These are phyloP conservation scores for Dinomys branickii DNA, from an alignment of 2,113 vertebrate genomes.

Conservation along the genomic window DNA sequence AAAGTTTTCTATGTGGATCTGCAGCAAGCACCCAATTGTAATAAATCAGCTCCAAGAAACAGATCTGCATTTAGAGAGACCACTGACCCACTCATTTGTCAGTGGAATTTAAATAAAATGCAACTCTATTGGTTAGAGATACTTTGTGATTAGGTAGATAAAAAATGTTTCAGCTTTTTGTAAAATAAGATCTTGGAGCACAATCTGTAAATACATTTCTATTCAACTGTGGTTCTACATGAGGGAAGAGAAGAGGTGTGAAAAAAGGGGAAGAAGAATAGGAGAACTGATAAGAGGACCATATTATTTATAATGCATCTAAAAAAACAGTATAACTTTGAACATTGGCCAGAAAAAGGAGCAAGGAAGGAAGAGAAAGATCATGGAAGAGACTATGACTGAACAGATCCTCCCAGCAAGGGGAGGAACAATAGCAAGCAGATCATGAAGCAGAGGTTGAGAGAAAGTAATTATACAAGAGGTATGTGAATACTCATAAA, in stretches of 20 bases:
- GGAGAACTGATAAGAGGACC: neutral
- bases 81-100: neutral
- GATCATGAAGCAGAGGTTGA: neutral
- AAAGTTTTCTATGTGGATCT: neutral
- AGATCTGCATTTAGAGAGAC: neutral
- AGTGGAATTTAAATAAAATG: neutral
- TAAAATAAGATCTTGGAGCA: neutral
- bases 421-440: neutral
- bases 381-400: neutral
- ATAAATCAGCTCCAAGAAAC: neutral
- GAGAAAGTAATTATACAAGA: neutral
- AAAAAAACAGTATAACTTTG: neutral
- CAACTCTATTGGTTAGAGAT: neutral
- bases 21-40: neutral
- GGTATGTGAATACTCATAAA: neutral
- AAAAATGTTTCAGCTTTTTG: neutral
- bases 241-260: neutral
- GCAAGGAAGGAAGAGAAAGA: neutral
- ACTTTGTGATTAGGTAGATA: constrained; percentile 6
- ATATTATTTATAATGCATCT: neutral
- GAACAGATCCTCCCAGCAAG: neutral
- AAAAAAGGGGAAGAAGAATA: neutral
- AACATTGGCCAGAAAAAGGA: neutral
- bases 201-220: neutral
- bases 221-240: neutral